These are phyloP conservation scores for Hirtodrosophila duncani DNA, from an alignment of 2,888 invertebrate species.

Conservation along the genomic window DNA sequence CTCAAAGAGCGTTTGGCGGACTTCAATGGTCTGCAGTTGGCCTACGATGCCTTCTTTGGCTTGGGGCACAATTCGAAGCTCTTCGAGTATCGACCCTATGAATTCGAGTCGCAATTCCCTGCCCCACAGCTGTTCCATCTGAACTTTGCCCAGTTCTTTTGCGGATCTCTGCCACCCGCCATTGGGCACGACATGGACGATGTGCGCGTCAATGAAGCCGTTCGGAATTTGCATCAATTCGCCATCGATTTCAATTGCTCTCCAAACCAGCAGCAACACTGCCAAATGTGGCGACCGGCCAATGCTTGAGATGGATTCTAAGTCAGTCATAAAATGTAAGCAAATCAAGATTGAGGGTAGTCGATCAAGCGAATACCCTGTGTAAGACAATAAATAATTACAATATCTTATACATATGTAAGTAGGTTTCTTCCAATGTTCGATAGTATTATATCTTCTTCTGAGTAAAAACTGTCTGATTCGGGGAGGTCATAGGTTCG, in stretches of 20 bases:
- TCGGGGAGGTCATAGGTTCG: too few species aligned
- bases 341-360: background rate
- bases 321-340: too few species aligned
- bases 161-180: slow-evolving; percentile 59
- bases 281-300: slow-evolving; percentile 56
- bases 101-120: slow-evolving; percentile 30
- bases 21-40: slow-evolving; percentile 65
- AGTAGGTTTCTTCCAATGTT: too few species aligned
- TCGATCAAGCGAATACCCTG: background rate
- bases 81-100: slow-evolving; percentile 34
- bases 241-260: slow-evolving; percentile 48
- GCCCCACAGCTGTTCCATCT: slow-evolving; percentile 55
- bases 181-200: slow-evolving; percentile 68
- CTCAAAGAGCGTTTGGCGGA: slow-evolving; percentile 67
- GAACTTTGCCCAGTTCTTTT: slow-evolving; percentile 72
- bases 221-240: slow-evolving; percentile 60
- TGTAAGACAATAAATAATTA: too few species aligned
- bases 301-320: too few species aligned
- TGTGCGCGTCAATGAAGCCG: slow-evolving; percentile 58
- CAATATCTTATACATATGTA: too few species aligned
- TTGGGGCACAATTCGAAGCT: slow-evolving; percentile 26
- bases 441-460: too few species aligned
- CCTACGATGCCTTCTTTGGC: slow-evolving; percentile 61
- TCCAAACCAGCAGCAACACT: slow-evolving; percentile 23
- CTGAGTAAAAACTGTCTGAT: too few species aligned